Conservation (phyloP, 2,888 invertebrate genomes). For the Agonopterix heracliana region DNA sequence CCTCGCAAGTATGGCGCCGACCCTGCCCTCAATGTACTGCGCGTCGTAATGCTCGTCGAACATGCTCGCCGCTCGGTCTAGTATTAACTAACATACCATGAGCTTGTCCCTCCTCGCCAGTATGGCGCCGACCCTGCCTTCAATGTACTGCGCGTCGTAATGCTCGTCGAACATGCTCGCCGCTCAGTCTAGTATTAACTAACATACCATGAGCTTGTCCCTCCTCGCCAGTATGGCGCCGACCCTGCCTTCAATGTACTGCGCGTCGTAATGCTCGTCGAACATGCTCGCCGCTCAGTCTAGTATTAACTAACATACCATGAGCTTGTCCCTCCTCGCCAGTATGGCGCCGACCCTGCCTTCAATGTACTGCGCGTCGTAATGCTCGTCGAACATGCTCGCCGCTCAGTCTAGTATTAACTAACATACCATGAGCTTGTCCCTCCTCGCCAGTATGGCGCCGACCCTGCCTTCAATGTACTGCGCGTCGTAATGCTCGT, state of each 20-base stretch:
- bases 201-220: constrained; percentile 82
- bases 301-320: no score
- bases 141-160: constrained; percentile 82
- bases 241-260: constrained; percentile 80
- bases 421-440: constrained; percentile 83
- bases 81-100: no score
- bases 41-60: constrained; percentile 83
- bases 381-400: constrained; percentile 81
- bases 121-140: constrained; percentile 79
- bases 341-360: constrained; percentile 80
- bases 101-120: constrained; percentile 81
- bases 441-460: constrained; percentile 79
- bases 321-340: constrained; percentile 80
- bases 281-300: constrained; percentile 81
- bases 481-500: constrained; percentile 82
- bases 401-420: no score
- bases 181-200: no score
- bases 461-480: constrained; percentile 81
- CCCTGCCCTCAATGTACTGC: constrained; percentile 79
- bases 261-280: constrained; percentile 82
- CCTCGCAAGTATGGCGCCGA: constrained; percentile 79
- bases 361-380: constrained; percentile 81
- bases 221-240: constrained; percentile 79
- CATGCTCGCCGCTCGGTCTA: constrained; percentile 80
- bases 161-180: constrained; percentile 80